Evolutionary conservation across 2,888 invertebrate species (phyloP), one percentile per base, ranked within the genome.

Genomic region (Dorcus hopei): DNA sequence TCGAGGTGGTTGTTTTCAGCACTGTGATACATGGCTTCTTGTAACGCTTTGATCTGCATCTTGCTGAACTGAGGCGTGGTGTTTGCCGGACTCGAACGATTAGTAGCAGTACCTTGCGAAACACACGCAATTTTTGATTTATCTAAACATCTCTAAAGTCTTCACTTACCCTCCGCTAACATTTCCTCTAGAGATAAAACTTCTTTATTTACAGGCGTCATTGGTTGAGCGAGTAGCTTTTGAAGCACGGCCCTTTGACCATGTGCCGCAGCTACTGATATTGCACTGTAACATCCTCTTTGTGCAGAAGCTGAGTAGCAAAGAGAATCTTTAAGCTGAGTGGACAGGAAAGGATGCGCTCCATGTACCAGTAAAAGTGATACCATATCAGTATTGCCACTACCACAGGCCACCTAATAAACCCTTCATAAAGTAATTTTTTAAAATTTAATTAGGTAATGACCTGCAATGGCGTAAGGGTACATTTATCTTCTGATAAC

Each of bases 1-100:
- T 95, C 95, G 57, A 95, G 81, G 77, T 94, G 91, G 71, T 93
- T 93, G 74, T 92, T 93, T 78, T 95, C 95, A 0, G 94, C 91
- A 61, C 93, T 93, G 74, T 94, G 94, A 74, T 95, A 96, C 92
- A 96, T 92, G 19, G 95, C 94, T 77, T 95, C 95, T 73, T 95
- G 93, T 58, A 95, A 80, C 45, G 91, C 88, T 68, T 93, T 88
- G 65, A 90, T 87, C 79, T 95, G 93, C 38, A 87, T 84, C 79
- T 94, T 94, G 67, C 86, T 91, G 72, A 92, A 83, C 58, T 81
- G 80, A n/a, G 75, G 72, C 41, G 83, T 74, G 3, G 80, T 63
- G 68, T 64, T 73, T 11, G 72, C 67, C 41, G 70, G 61, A 54
- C 64, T 70, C 3, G 72, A 65, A 7, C 69, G 59, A 57, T 72